These are phyloP conservation scores for Petrolisthes manimaculis DNA, from an alignment of 2,888 invertebrate species.

Conservation along the genomic window DNA sequence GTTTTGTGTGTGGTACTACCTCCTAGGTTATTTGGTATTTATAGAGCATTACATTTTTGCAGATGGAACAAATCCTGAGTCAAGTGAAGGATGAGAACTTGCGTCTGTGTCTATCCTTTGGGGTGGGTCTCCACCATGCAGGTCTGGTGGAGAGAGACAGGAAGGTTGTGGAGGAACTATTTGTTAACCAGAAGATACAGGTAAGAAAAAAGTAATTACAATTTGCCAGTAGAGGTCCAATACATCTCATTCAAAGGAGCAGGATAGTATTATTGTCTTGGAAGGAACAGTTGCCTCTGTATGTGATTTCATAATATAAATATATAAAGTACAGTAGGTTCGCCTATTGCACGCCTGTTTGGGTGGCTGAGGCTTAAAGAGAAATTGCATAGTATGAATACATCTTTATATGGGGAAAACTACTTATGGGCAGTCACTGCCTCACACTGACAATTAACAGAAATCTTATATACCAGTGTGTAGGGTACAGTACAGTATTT, in stretches of 20 bases:
- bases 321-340: too few species aligned
- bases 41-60: neutral
- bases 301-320: neutral
- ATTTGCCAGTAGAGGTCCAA: neutral
- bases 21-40: too few species aligned
- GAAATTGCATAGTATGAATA: too few species aligned
- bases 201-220: conserved; percentile 70
- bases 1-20: too few species aligned
- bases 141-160: conserved; percentile 94
- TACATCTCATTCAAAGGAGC: neutral
- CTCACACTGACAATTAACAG: too few species aligned
- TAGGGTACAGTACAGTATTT: too few species aligned
- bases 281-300: neutral
- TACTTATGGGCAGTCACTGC: too few species aligned
- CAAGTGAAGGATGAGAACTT: conserved; percentile 85
- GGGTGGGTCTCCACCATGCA: conserved; percentile 98
- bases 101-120: conserved; percentile 93
- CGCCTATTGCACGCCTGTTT: too few species aligned
- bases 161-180: conserved; percentile 91
- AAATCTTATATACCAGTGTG: too few species aligned
- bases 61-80: conserved; percentile 80
- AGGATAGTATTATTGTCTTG: neutral
- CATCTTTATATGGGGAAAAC: too few species aligned
- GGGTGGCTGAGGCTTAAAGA: too few species aligned
- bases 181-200: conserved; percentile 95